These are phyloP conservation scores for Capitella teleta DNA, from an alignment of 1,140 invertebrate species.

Conservation along the genomic window DNA sequence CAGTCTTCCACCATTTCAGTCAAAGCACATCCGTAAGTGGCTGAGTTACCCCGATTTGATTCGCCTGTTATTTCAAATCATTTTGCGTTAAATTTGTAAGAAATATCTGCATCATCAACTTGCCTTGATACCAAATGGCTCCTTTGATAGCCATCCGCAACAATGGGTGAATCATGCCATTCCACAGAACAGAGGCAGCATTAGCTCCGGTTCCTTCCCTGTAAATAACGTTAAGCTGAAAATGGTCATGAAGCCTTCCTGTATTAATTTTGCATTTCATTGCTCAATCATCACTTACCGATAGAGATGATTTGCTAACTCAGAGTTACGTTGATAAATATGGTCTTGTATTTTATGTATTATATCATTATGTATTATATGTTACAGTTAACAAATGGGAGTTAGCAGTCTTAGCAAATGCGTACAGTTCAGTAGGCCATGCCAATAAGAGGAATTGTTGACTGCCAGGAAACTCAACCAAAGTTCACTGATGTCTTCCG, in stretches of 20 bases:
- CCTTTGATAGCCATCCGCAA: constrained; percentile 26
- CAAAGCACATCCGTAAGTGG: neutral
- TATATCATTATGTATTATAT: neutral
- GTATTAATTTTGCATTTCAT: too few species aligned
- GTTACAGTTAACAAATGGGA: neutral
- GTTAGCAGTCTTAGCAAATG: neutral
- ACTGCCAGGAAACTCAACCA: neutral
- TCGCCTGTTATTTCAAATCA: constrained; percentile 6
- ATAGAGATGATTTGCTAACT: too few species aligned
- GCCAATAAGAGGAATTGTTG: neutral
- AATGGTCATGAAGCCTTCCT: neutral
- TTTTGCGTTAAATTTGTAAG: neutral
- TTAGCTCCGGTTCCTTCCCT: neutral
- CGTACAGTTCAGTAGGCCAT: neutral
- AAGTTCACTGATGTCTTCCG: too few species aligned
- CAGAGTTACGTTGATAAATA: too few species aligned
- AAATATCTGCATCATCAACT: constrained; percentile 3
- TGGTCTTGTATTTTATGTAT: neutral
- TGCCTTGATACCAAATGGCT: constrained; percentile 33
- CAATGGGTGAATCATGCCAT: constrained; percentile 30
- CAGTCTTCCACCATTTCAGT: neutral
- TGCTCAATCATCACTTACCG: too few species aligned
- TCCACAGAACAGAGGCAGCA: constrained; percentile 15
- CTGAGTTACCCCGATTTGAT: neutral
- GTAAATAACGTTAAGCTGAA: neutral